phyloP scores from a whole-genome alignment of 2,888 invertebrate genomes.

The Hirtodrosophila duncani region DNA sequence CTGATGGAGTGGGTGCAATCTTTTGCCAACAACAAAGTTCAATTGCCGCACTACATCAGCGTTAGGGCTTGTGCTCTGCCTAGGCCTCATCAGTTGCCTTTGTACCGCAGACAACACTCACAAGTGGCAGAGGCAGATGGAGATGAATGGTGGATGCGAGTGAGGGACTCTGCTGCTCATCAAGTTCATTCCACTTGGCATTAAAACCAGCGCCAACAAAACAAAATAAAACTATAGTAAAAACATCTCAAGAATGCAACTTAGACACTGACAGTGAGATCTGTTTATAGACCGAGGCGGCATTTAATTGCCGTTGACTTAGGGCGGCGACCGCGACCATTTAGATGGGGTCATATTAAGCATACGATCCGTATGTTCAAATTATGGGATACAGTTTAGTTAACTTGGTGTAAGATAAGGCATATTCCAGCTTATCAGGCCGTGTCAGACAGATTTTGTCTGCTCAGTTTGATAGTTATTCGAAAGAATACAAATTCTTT shows the following conservation, averaged over 20 bases:
- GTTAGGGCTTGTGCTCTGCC: conserved; percentile 2
- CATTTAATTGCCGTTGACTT: conserved; percentile 50
- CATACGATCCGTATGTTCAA: too few relatives aligned
- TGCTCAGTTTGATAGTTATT: too few relatives aligned
- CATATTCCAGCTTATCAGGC: too few relatives aligned
- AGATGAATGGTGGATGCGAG: not conserved
- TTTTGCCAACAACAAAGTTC: conserved; percentile 37
- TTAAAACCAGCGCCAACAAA: conserved; percentile 36
- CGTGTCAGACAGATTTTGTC: too few relatives aligned
- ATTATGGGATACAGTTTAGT: too few relatives aligned
- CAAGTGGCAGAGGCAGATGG: too few relatives aligned
- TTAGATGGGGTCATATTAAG: too few relatives aligned
- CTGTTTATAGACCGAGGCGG: conserved; percentile 60
- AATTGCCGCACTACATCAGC: conserved; percentile 46
- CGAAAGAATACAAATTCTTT: too few relatives aligned
- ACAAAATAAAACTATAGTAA: too few relatives aligned
- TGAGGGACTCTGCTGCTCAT: conserved; percentile 35
- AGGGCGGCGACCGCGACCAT: too few relatives aligned
- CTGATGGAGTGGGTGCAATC: not conserved
- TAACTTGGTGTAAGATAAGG: too few relatives aligned
- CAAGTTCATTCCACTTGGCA: conserved; percentile 72
- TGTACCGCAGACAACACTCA: not conserved
- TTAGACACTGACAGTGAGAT: conserved; percentile 61
- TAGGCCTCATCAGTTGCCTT: conserved; percentile 42
- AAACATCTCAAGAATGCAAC: conserved; percentile 59